Conservation (phyloP, 1,140 invertebrate species). For the Meteorus sp. region DNA sequence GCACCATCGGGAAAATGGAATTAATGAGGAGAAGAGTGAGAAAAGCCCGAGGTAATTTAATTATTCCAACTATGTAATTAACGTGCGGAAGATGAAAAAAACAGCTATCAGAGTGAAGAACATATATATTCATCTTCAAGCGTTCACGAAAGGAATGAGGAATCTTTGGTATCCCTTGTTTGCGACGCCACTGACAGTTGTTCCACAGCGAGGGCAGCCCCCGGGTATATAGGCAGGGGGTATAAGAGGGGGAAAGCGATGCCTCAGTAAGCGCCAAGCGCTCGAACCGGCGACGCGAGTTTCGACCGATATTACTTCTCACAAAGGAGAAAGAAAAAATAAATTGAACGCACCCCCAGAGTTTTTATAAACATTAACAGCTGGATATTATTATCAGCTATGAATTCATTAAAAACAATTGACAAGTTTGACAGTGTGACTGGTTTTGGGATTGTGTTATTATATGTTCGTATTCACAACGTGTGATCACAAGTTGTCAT, state of each 20-base stretch:
- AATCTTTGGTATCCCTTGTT: not conserved
- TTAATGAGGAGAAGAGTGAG: not conserved
- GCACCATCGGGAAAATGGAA: not conserved
- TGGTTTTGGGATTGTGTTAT: too few relatives aligned
- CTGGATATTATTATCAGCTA: too few relatives aligned
- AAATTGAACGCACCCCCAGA: too few relatives aligned
- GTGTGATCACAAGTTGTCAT: too few relatives aligned
- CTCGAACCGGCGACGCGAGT: conserved; percentile 33
- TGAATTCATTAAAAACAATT: too few relatives aligned
- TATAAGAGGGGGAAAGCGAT: conserved; percentile 31
- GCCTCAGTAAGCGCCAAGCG: conserved; percentile 42
- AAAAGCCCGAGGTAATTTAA: not conserved
- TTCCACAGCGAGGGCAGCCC: conserved; percentile 6
- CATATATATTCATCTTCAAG: too few relatives aligned
- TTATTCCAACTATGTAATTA: not conserved
- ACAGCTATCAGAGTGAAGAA: too few relatives aligned
- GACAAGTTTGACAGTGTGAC: too few relatives aligned
- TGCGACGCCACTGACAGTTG: conserved; percentile 19
- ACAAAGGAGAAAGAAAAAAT: conserved; percentile 17
- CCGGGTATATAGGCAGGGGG: conserved; percentile 3
- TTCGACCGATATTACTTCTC: conserved; percentile 20
- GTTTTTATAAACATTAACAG: not conserved
- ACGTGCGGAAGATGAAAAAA: too few relatives aligned
- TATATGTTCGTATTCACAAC: too few relatives aligned
- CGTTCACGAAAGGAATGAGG: not conserved